Conservation (phyloP, 1,140 invertebrate species). For the Daktulosphaira vitifoliae region DNA sequence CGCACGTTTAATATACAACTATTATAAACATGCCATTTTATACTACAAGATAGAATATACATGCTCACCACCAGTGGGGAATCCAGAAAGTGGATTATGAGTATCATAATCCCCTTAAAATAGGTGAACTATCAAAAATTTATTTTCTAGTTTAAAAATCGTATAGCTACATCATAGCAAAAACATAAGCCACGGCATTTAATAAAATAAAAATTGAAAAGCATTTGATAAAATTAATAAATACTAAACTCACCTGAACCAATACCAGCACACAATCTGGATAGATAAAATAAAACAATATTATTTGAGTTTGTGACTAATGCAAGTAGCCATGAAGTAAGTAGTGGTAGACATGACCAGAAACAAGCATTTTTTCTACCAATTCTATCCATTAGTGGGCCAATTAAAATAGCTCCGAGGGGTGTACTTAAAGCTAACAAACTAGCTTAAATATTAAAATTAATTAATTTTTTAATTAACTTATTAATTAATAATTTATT, state of each 20-base stretch:
- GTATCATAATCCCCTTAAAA: too few species aligned
- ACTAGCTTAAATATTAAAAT: constrained; percentile 44
- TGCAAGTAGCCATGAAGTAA: constrained; percentile 51
- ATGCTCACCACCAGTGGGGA: too few species aligned
- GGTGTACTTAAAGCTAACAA: constrained; percentile 49
- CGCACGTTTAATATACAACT: too few species aligned
- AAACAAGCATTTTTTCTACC: constrained; percentile 53
- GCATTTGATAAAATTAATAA: too few species aligned
- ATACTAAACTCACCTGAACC: constrained; percentile 45
- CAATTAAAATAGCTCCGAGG: constrained; percentile 47
- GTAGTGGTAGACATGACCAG: constrained; percentile 49
- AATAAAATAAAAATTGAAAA: too few species aligned
- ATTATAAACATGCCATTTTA: too few species aligned
- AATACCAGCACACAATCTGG: constrained; percentile 48
- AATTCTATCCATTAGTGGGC: constrained; percentile 54
- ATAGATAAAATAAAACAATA: constrained; percentile 42
- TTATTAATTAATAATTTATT: background rate
- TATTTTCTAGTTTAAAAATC: too few species aligned
- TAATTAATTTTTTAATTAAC: background rate
- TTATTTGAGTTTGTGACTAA: constrained; percentile 7
- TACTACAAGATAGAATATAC: too few species aligned
- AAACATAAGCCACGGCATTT: too few species aligned
- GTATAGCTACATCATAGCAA: too few species aligned
- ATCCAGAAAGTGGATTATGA: too few species aligned
- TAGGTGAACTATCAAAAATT: too few species aligned